Conservation (phyloP, 30 jellyfish, hydroid and myxozoan species). For the Nemopilema nomurai region DNA sequence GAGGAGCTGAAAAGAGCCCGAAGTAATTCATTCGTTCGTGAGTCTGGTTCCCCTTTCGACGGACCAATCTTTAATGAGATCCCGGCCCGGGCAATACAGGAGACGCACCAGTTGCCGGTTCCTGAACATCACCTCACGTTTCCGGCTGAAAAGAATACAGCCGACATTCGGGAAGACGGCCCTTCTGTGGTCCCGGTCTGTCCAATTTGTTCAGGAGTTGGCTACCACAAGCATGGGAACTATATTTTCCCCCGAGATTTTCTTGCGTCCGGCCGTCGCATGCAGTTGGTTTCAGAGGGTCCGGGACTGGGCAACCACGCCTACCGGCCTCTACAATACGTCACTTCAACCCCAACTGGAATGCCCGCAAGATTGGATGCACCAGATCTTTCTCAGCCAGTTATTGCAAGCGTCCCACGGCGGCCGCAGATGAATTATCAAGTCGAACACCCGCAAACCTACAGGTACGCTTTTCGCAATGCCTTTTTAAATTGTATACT, state of each 20-base stretch:
- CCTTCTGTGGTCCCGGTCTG: conserved; percentile 43
- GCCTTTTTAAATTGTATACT: too few species aligned
- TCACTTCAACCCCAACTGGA: conserved; percentile 28
- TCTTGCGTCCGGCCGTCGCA: conserved; percentile 39
- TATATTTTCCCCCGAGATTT: conserved; percentile 65
- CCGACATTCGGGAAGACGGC: background rate
- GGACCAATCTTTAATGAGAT: background rate
- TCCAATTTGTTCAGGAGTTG: conserved; percentile 73
- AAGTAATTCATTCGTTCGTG: background rate
- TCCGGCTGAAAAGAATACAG: background rate
- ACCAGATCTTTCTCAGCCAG: background rate
- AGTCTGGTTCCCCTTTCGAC: background rate
- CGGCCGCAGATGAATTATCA: background rate
- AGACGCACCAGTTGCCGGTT: background rate
- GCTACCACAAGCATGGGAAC: conserved; percentile 70
- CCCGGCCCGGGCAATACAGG: background rate
- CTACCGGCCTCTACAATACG: background rate
- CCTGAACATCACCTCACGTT: background rate
- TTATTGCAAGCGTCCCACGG: background rate
- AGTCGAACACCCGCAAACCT: background rate
- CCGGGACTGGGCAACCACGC: background rate
- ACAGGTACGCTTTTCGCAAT: too few species aligned
- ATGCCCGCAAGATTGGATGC: background rate
- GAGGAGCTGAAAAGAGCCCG: conserved; percentile 32
- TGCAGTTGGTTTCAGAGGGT: conserved; percentile 29